phyloP scores from a whole-genome alignment of 2,797 vertebrate species.

The Anisognathus igniventris region DNA sequence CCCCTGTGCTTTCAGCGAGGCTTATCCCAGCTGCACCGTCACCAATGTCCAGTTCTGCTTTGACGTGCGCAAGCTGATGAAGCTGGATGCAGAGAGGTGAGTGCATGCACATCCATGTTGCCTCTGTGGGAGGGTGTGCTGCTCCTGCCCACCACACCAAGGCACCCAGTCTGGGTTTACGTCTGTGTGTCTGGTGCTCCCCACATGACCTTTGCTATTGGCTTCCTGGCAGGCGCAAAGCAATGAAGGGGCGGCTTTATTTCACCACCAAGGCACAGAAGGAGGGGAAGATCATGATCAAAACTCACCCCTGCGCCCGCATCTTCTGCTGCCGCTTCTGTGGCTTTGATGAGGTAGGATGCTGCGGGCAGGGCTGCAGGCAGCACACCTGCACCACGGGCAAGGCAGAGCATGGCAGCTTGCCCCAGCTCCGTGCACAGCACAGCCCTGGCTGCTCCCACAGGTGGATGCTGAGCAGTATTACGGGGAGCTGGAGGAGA shows the following conservation, averaged over 20 bases:
- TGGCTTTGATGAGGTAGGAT: slow-evolving; percentile 88
- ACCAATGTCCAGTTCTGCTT: slow-evolving; percentile 94
- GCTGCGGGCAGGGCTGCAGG: not conserved
- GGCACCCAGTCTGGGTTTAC: not conserved
- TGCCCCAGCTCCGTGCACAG: rapidly evolving
- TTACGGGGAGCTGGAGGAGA: slow-evolving; percentile 94
- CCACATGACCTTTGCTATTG: rapidly evolving
- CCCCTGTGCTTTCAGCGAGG: slow-evolving; percentile 81
- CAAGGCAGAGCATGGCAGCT: not conserved
- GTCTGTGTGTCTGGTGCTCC: not conserved
- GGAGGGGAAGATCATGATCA: slow-evolving; percentile 91
- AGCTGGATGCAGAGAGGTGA: slow-evolving; percentile 91
- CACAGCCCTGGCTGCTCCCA: not conserved
- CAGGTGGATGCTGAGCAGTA: slow-evolving; percentile 98
- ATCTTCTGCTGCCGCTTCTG: slow-evolving; percentile 90
- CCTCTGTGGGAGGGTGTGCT: not conserved
- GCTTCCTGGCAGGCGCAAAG: slow-evolving; percentile 82
- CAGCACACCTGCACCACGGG: rapidly evolving
- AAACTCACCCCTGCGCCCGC: slow-evolving; percentile 87
- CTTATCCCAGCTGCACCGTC: slow-evolving; percentile 93
- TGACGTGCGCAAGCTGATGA: slow-evolving; percentile 88
- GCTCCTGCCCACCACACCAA: not conserved
- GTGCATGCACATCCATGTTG: rapidly evolving
- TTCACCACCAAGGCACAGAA: slow-evolving; percentile 92
- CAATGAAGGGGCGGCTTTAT: slow-evolving; percentile 94